A percentile compares a stretch with the other conserved stretches of the same genome.
These are phyloP conservation scores for Ectropis crepuscularia DNA, from an alignment of 2,888 invertebrate genomes.

Conservation along the genomic window DNA sequence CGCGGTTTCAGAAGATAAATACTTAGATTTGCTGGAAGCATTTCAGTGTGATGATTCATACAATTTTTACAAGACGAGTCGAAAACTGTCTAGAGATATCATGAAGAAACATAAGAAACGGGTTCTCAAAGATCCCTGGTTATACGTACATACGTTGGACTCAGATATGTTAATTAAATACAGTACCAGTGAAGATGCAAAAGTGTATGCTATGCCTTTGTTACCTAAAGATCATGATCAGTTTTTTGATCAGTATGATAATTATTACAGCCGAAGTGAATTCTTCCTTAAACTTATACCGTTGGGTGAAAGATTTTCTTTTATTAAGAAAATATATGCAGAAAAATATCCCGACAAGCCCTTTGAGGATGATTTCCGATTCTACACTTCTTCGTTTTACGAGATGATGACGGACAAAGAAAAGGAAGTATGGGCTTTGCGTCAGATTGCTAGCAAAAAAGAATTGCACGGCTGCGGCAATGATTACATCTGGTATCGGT, in stretches of 20 bases:
- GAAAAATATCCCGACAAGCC: slow-evolving; percentile 45
- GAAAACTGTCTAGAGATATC: slow-evolving; percentile 53
- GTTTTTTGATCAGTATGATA: slow-evolving; percentile 56
- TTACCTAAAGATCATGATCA: no score
- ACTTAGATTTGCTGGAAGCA: slow-evolving; percentile 60
- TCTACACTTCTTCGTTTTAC: slow-evolving; percentile 35
- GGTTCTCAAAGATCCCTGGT: slow-evolving; percentile 49
- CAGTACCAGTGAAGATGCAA: slow-evolving; percentile 53
- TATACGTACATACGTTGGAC: slow-evolving; percentile 54
- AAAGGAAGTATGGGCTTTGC: slow-evolving; percentile 48
- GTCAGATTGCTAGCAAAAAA: slow-evolving; percentile 15
- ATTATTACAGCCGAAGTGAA: slow-evolving; percentile 48
- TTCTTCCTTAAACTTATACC: slow-evolving; percentile 56
- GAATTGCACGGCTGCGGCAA: slow-evolving; percentile 47
- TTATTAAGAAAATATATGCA: slow-evolving; percentile 47
- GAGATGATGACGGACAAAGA: slow-evolving; percentile 45
- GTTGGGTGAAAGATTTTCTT: slow-evolving; percentile 41
- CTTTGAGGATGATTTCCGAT: slow-evolving; percentile 48
- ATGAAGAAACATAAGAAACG: slow-evolving; percentile 59
- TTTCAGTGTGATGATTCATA: slow-evolving; percentile 15
- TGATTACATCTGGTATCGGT: slow-evolving; percentile 54
- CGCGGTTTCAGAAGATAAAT: slow-evolving; percentile 49
- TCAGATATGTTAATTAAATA: slow-evolving; percentile 46
- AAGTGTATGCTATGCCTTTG: slow-evolving; percentile 42
- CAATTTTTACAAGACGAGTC: neutral